Conservation (phyloP, 2,797 vertebrate genomes). For the Epinephelus awoara region DNA sequence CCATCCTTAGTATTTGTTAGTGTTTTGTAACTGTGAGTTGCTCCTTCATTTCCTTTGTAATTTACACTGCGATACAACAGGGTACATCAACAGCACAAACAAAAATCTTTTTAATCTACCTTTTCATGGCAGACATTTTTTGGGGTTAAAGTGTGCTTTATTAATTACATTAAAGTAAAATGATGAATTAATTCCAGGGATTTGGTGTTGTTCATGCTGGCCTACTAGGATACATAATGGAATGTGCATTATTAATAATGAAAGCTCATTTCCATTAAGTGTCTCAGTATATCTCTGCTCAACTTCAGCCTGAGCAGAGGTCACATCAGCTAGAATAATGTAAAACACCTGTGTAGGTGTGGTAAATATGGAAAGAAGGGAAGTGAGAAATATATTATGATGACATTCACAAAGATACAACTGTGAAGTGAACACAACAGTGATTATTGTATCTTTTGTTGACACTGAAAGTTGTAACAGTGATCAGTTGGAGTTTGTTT, state of each 20-base stretch:
- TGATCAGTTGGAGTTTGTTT: background rate
- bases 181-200: background rate
- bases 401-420: background rate
- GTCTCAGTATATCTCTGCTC: background rate
- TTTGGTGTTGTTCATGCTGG: background rate
- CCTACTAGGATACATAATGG: background rate
- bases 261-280: too few relatives aligned
- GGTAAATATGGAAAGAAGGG: background rate
- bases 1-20: background rate
- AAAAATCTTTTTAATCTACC: background rate
- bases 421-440: background rate
- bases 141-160: too few relatives aligned
- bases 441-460: background rate
- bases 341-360: slow-evolving; percentile 8
- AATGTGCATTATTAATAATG: slow-evolving; percentile 11
- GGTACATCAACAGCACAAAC: background rate
- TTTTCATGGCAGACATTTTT: background rate
- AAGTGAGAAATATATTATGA: background rate
- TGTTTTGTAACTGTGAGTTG: background rate
- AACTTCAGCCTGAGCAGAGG: slow-evolving; percentile 3
- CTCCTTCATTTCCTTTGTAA: background rate
- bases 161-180: too few relatives aligned
- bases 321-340: slow-evolving; percentile 11
- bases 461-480: background rate
- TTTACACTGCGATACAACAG: background rate